Conservation (phyloP, 2,888 invertebrate genomes). For the Drosophila anomalata region DNA sequence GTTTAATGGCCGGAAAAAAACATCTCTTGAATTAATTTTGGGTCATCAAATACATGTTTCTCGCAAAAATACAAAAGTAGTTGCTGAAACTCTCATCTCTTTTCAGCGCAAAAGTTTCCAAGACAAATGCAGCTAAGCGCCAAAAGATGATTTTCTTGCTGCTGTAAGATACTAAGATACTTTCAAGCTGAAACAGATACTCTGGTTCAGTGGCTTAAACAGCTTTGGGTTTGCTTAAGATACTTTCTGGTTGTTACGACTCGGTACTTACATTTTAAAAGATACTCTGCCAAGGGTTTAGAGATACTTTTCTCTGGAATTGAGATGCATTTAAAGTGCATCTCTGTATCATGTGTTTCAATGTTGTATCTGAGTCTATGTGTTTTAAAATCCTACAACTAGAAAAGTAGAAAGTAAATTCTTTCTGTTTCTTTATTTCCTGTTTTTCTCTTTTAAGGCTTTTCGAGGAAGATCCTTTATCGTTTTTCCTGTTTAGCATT, state of each 20-base stretch:
- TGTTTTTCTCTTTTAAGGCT: neutral
- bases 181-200: slow-evolving; percentile 15
- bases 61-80: too few relatives aligned
- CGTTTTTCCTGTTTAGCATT: neutral
- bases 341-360: neutral
- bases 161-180: slow-evolving; percentile 29
- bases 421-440: neutral
- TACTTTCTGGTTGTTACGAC: neutral
- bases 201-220: slow-evolving; percentile 10
- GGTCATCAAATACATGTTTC: neutral
- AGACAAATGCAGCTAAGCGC: slow-evolving; percentile 10
- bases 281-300: neutral
- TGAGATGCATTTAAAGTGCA: slow-evolving; percentile 11
- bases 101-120: slow-evolving; percentile 10
- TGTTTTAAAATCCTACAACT: too few relatives aligned
- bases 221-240: slow-evolving; percentile 27
- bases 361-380: too few relatives aligned
- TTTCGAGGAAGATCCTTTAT: neutral
- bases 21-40: neutral
- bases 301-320: slow-evolving; percentile 10
- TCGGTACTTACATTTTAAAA: neutral
- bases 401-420: too few relatives aligned
- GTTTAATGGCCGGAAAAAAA: slow-evolving; percentile 20
- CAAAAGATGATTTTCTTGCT: slow-evolving; percentile 28
- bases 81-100: neutral